A percentile compares a stretch with the other conserved stretches of the same genome.
These are phyloP conservation scores for Takifugu flavidus DNA, from an alignment of 2,113 vertebrate genomes.

Conservation along the genomic window DNA sequence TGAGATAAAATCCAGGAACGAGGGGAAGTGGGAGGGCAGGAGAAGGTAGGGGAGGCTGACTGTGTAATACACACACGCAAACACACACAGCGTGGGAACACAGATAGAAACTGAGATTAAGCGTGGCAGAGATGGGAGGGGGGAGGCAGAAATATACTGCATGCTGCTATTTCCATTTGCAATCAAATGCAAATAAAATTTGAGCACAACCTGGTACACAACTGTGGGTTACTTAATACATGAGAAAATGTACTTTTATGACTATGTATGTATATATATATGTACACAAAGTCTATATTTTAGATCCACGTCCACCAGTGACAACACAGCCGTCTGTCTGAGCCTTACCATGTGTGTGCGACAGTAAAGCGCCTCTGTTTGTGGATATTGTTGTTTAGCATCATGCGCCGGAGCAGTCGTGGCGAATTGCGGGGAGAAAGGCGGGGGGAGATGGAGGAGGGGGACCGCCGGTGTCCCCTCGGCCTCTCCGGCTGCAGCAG, in stretches of 20 bases:
- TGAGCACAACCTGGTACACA: not conserved
- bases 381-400: conserved; percentile 90
- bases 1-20: conserved; percentile 1
- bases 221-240: too few relatives aligned
- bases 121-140: conserved; percentile 11
- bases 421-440: conserved; percentile 93
- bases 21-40: conserved; percentile 15
- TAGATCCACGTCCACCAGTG: conserved; percentile 25
- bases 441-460: conserved; percentile 84
- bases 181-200: conserved; percentile 46
- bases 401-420: conserved; percentile 90
- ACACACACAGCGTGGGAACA: not conserved
- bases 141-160: conserved; percentile 15
- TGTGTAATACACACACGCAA: conserved; percentile 3
- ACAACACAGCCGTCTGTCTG: not conserved
- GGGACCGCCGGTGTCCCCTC: conserved; percentile 80
- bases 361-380: conserved; percentile 97
- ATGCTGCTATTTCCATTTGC: conserved; percentile 21
- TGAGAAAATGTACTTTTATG: not conserved
- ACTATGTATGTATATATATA: too few relatives aligned
- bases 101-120: conserved; percentile 21
- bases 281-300: not conserved
- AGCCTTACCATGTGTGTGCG: conserved; percentile 95
- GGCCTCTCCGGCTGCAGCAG: conserved; percentile 91
- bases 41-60: not conserved